Percentiles rank a stretch among this genome's conserved stretches.
These are phyloP conservation scores for Polyergus mexicanus DNA, from an alignment of 1,140 invertebrate species.

Conservation along the genomic window DNA sequence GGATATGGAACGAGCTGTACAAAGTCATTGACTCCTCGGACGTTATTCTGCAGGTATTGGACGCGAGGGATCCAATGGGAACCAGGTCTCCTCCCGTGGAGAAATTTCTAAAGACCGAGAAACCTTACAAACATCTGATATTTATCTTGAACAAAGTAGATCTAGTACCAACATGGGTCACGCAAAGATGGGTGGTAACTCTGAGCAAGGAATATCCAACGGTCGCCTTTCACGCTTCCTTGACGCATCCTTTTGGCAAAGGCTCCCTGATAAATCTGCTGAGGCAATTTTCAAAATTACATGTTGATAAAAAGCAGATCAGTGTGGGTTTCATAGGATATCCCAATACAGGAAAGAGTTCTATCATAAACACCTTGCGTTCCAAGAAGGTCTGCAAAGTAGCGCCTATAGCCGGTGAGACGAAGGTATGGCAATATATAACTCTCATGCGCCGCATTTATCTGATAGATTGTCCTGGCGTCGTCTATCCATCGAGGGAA, in stretches of 20 bases:
- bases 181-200: constrained; percentile 97
- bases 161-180: constrained; percentile 98
- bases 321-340: constrained; percentile 99
- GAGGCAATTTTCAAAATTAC: constrained; percentile 98
- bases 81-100: constrained; percentile 97
- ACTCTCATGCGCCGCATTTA: constrained; percentile 99
- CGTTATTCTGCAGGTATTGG: constrained; percentile 97
- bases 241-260: constrained; percentile 99
- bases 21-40: constrained; percentile 99
- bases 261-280: constrained; percentile 98
- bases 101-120: constrained; percentile 92
- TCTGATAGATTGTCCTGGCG: constrained; percentile 99
- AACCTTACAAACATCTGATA: constrained; percentile 92
- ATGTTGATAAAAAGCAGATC: constrained; percentile 98
- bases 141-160: constrained; percentile 94
- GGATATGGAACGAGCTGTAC: constrained; percentile 99
- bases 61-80: constrained; percentile 98
- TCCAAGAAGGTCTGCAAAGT: constrained; percentile 99
- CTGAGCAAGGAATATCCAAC: constrained; percentile 98
- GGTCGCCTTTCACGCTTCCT: constrained; percentile 98
- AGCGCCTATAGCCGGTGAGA: constrained; percentile 99
- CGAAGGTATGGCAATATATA: constrained; percentile 99
- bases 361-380: constrained; percentile 98
- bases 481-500: constrained; percentile 98
- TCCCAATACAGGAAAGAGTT: constrained; percentile 99